These are phyloP conservation scores for Etheostoma cragini DNA, from an alignment of 2,113 vertebrate genomes.

Conservation along the genomic window DNA sequence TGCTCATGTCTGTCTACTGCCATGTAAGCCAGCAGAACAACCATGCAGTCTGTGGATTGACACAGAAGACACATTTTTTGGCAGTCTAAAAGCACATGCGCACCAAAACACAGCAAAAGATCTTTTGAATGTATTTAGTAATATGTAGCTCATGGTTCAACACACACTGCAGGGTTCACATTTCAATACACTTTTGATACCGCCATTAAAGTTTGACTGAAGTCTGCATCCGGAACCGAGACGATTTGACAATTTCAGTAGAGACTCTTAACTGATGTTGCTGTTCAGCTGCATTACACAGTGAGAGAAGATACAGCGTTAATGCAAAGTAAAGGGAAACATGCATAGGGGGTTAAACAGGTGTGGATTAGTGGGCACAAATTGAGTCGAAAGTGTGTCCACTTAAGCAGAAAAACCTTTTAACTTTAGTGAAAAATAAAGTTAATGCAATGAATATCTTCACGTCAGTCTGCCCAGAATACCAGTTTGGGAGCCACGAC, in stretches of 20 bases:
- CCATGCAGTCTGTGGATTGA: slow-evolving; percentile 31
- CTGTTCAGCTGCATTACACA: slow-evolving; percentile 9
- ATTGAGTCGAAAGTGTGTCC: background rate
- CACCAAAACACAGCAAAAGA: slow-evolving; percentile 19
- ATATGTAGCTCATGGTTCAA: background rate
- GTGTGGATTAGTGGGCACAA: background rate
- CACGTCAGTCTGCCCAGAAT: background rate
- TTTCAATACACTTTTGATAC: background rate
- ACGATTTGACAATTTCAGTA: background rate
- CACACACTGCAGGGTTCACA: background rate
- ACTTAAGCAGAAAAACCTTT: background rate
- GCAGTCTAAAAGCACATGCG: slow-evolving; percentile 32
- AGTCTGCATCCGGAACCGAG: too few species aligned
- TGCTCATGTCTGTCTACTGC: slow-evolving; percentile 55
- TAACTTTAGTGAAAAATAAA: background rate
- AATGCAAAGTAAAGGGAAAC: background rate
- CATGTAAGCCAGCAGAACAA: slow-evolving; percentile 31
- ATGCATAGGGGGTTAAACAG: slow-evolving; percentile 16
- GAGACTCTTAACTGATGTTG: background rate
- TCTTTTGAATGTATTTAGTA: background rate
- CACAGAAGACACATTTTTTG: slow-evolving; percentile 47
- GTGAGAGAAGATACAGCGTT: background rate
- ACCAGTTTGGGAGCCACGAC: background rate
- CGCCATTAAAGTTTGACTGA: background rate
- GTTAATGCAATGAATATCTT: slow-evolving; percentile 1